A percentile compares a stretch with the other conserved stretches of the same genome.
These are phyloP conservation scores for Pyxicephalus adspersus DNA, from an alignment of 2,113 vertebrate species.

Conservation along the genomic window DNA sequence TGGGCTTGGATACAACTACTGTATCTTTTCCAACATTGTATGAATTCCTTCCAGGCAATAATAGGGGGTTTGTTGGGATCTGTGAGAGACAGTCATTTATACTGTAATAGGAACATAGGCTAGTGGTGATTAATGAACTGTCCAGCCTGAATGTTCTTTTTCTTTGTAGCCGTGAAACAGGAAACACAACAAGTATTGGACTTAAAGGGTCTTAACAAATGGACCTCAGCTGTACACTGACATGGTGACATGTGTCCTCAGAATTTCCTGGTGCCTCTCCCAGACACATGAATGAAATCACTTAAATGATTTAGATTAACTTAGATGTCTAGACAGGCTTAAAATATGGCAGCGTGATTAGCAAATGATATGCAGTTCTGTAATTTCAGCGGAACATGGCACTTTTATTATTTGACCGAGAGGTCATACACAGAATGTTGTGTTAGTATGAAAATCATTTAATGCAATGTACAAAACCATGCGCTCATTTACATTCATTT, in stretches of 20 bases:
- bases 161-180: slow-evolving; percentile 48
- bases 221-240: slow-evolving; percentile 51
- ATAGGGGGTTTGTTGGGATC: slow-evolving; percentile 40
- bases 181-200: slow-evolving; percentile 40
- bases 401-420: no score
- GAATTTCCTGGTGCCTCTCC: slow-evolving; percentile 46
- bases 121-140: slow-evolving; percentile 54
- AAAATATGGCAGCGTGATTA: not conserved
- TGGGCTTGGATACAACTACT: not conserved
- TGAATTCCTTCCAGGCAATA: slow-evolving; percentile 25
- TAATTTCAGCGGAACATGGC: not conserved
- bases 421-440: no score
- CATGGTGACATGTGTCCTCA: slow-evolving; percentile 54
- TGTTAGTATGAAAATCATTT: no score
- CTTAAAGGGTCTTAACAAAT: slow-evolving; percentile 53
- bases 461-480: no score
- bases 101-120: slow-evolving; percentile 40
- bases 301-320: slow-evolving; percentile 5
- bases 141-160: slow-evolving; percentile 52
- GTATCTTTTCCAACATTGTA: not conserved
- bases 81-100: slow-evolving; percentile 50
- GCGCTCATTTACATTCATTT: no score
- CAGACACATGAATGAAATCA: slow-evolving; percentile 22
- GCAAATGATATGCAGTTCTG: not conserved
- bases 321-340: slow-evolving; percentile 29